A percentile compares a stretch with the other conserved stretches of the same genome.
Evolutionary conservation across 2,113 vertebrate genomes (phyloP).

Genomic region (Donacobius atricapilla): DNA sequence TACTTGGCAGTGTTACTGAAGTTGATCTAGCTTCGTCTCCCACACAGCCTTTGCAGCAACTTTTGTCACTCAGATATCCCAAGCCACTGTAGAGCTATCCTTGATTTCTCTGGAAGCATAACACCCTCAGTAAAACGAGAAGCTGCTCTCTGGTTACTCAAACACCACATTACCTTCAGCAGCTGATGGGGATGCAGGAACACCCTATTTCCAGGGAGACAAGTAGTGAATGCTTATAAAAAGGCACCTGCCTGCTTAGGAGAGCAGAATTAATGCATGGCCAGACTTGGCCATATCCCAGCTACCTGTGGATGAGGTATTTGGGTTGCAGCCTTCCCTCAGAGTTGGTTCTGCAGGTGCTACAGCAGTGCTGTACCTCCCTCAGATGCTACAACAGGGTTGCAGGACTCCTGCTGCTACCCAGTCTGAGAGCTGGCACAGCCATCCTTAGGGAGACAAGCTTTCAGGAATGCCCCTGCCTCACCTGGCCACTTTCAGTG

Average conservation of each 20-base stretch:
- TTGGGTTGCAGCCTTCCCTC: background rate
- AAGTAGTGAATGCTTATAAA: background rate
- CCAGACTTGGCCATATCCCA: background rate
- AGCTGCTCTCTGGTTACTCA: background rate
- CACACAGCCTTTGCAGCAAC: background rate
- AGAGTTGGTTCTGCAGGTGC: background rate
- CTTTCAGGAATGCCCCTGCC: background rate
- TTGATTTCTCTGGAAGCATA: background rate
- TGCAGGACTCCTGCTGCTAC: background rate
- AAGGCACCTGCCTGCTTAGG: background rate
- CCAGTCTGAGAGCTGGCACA: background rate
- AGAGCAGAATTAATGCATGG: background rate
- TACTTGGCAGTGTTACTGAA: background rate
- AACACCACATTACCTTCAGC: background rate
- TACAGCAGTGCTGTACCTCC: background rate
- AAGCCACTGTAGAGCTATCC: background rate
- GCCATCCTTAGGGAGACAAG: background rate
- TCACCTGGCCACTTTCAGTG: background rate
- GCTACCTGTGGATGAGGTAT: background rate
- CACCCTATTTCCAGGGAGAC: background rate
- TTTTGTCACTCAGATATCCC: background rate
- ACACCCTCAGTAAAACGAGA: background rate
- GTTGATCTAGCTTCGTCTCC: background rate
- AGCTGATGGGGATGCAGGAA: background rate
- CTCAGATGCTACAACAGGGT: too few relatives aligned